Conservation (phyloP, 2,797 vertebrate species). For the Cuculus canorus region DNA sequence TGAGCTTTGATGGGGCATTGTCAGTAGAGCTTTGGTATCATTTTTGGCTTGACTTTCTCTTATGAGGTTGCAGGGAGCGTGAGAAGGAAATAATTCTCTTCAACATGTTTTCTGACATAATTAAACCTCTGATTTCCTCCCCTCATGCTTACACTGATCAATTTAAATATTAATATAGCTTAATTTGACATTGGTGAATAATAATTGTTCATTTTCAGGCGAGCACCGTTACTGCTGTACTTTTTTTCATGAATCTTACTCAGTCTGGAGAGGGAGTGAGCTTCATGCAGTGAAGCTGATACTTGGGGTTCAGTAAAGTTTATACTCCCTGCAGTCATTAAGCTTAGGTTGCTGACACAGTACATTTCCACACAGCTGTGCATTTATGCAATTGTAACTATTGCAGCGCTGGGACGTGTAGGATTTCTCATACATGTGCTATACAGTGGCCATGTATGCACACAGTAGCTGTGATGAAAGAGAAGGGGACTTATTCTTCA, state of each 20-base stretch:
- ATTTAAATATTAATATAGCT: background rate
- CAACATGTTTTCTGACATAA: background rate
- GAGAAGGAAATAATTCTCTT: background rate
- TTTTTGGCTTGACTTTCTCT: background rate
- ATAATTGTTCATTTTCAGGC: background rate
- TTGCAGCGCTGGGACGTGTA: rapidly evolving
- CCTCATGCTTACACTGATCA: background rate
- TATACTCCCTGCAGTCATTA: background rate
- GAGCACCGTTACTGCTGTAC: background rate
- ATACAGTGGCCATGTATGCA: rapidly evolving
- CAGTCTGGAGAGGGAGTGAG: background rate
- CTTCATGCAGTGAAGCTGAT: background rate
- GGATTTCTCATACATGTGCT: background rate
- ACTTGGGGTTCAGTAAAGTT: background rate
- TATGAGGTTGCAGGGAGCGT: rapidly evolving
- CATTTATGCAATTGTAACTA: background rate
- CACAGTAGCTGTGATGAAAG: background rate
- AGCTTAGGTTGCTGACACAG: background rate
- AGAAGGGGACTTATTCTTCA: background rate
- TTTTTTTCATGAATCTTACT: background rate
- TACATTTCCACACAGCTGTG: background rate
- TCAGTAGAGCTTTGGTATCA: background rate
- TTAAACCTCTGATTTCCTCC: background rate
- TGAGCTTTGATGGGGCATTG: background rate
- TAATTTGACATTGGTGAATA: background rate